phyloP scores from a whole-genome alignment of 2,797 vertebrate genomes.

The Semotilus atromaculatus region DNA sequence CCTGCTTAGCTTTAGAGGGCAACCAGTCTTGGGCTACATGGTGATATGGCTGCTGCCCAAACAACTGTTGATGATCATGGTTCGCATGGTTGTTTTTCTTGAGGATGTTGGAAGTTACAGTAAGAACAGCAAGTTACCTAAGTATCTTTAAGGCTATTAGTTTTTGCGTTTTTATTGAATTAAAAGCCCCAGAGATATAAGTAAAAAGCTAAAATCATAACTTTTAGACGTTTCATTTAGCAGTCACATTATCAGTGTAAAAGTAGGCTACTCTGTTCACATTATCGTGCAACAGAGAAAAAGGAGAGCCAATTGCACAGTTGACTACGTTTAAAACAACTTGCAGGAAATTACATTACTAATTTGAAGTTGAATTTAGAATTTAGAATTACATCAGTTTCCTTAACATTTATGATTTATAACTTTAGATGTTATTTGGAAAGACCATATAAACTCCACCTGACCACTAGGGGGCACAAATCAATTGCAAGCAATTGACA shows the following conservation, averaged over 20 bases:
- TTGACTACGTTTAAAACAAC: background rate
- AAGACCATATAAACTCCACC: background rate
- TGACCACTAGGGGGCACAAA: no score
- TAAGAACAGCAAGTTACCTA: background rate
- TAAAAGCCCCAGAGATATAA: no score
- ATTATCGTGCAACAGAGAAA: background rate
- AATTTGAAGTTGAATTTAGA: background rate
- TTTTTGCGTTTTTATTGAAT: no score
- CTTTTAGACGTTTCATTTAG: background rate
- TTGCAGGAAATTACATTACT: background rate
- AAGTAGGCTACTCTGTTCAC: no score
- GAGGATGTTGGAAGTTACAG: background rate
- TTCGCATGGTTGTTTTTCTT: background rate
- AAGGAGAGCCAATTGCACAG: background rate
- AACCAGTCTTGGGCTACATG: no score
- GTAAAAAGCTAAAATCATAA: no score
- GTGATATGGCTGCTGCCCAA: background rate
- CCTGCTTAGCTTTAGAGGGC: no score
- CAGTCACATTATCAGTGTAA: background rate
- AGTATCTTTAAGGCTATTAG: background rate
- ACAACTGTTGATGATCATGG: background rate
- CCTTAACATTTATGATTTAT: no score
- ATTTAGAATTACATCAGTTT: no score
- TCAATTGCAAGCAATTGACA: background rate
- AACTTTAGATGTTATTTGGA: background rate